Percentiles rank a stretch among this genome's conserved stretches.
Evolutionary conservation across 2,888 invertebrate species (phyloP).

Genomic region (Chromoteleia sp.): DNA sequence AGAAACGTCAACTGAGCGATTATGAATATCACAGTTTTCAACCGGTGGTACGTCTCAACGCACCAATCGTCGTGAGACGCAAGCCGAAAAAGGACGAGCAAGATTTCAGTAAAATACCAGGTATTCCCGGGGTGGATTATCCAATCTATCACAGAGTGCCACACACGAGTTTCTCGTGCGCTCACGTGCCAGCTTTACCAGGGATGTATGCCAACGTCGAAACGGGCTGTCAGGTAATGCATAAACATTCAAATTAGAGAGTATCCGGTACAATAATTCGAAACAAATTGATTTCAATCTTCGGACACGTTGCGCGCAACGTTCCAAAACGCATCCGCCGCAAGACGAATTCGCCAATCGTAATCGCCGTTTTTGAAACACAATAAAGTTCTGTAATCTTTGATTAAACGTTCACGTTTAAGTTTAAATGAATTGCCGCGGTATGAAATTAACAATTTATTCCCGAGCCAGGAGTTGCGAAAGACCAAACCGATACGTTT

Average conservation of each 20-base stretch:
- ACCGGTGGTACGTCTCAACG: slow-evolving; percentile 70
- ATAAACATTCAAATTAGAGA: slow-evolving; percentile 41
- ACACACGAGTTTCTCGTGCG: slow-evolving; percentile 91
- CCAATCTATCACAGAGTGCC: slow-evolving; percentile 92
- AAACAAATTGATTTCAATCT: slow-evolving; percentile 10
- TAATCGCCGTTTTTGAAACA: too few species aligned
- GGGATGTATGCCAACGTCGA: slow-evolving; percentile 97
- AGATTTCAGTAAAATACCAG: slow-evolving; percentile 92
- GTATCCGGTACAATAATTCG: slow-evolving; percentile 1
- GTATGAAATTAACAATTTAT: neutral
- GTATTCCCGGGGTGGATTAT: slow-evolving; percentile 92
- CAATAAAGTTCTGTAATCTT: too few species aligned
- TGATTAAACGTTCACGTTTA: too few species aligned
- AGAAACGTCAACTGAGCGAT: slow-evolving; percentile 70
- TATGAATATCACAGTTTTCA: slow-evolving; percentile 75
- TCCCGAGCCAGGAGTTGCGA: slow-evolving; percentile 14
- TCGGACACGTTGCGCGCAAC: neutral
- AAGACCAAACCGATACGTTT: slow-evolving; percentile 18
- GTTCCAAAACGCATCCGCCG: too few species aligned
- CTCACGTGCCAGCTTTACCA: slow-evolving; percentile 91
- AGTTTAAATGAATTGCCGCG: neutral
- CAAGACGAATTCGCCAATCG: too few species aligned
- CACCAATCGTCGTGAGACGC: slow-evolving; percentile 74
- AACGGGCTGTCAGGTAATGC: slow-evolving; percentile 91
- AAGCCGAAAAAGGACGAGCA: slow-evolving; percentile 87